Percentiles rank a stretch among this genome's conserved stretches.
Conservation (phyloP, 2,888 invertebrate genomes). For the Ormyrus labotus region DNA sequence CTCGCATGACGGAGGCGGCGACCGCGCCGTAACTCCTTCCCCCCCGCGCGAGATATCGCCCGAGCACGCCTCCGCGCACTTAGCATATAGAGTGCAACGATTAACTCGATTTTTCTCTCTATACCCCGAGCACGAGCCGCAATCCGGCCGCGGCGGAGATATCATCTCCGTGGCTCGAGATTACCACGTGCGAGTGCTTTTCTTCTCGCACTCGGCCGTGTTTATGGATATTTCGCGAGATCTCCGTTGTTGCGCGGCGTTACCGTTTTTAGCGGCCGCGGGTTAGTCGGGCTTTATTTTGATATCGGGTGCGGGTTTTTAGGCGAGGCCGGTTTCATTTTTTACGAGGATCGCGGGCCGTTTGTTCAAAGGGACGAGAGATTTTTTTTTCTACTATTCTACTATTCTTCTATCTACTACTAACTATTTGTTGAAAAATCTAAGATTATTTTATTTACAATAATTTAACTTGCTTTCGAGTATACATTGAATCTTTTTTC, state of each 20-base stretch:
- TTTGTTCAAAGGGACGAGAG: too few relatives aligned
- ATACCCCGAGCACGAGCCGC: slow-evolving; percentile 10
- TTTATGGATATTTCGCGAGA: not conserved
- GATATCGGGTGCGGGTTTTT: not conserved
- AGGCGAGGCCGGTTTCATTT: too few relatives aligned
- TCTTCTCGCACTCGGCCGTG: too few relatives aligned
- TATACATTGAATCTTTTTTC: too few relatives aligned
- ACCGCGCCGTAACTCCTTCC: slow-evolving; percentile 73
- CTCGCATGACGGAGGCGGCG: slow-evolving; percentile 74
- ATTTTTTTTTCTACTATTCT: too few relatives aligned
- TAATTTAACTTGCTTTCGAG: too few relatives aligned
- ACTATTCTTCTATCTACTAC: too few relatives aligned
- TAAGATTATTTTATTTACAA: too few relatives aligned
- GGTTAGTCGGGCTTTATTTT: not conserved
- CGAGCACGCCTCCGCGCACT: slow-evolving; percentile 66
- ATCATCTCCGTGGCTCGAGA: slow-evolving; percentile 24
- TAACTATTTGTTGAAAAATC: too few relatives aligned
- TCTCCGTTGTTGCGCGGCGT: not conserved
- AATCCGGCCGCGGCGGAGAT: slow-evolving; percentile 15
- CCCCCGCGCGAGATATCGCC: slow-evolving; percentile 69
- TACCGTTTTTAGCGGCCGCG: not conserved
- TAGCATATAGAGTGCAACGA: slow-evolving; percentile 75
- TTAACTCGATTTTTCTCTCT: slow-evolving; percentile 64
- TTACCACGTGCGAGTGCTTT: too few relatives aligned
- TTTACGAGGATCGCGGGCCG: too few relatives aligned